Percentiles rank a stretch among this genome's conserved stretches.
These are phyloP conservation scores for Phortica magna DNA, from an alignment of 2,888 invertebrate species.

Conservation along the genomic window DNA sequence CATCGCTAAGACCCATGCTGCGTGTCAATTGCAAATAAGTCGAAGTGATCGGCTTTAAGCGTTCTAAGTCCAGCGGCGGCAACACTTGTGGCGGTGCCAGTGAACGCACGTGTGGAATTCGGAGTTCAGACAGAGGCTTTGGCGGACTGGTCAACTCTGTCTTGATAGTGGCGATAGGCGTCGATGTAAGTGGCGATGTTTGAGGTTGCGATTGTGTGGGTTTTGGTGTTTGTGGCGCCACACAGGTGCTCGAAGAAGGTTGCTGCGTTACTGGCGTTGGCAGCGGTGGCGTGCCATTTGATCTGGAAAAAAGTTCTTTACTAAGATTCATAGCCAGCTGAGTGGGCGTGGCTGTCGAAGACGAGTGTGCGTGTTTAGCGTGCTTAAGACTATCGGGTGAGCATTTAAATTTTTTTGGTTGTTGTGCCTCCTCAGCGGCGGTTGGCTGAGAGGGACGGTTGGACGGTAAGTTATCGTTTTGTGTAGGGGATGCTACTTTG, in stretches of 20 bases:
- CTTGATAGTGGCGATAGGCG: constrained; percentile 54
- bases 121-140: constrained; percentile 55
- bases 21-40: constrained; percentile 92
- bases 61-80: constrained; percentile 74
- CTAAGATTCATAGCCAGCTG: constrained; percentile 74
- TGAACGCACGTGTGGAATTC: constrained; percentile 59
- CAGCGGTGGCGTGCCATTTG: constrained; percentile 54
- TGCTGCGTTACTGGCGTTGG: constrained; percentile 22
- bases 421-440: constrained; percentile 49
- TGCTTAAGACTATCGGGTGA: constrained; percentile 19
- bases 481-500: constrained; percentile 45
- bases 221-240: constrained; percentile 5
- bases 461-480: not conserved
- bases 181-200: constrained; percentile 48
- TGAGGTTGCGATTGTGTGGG: not conserved
- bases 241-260: constrained; percentile 3
- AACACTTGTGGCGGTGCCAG: constrained; percentile 45
- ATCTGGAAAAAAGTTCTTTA: constrained; percentile 70
- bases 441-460: constrained; percentile 48
- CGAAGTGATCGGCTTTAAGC: constrained; percentile 91
- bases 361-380: constrained; percentile 50
- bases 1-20: constrained; percentile 83
- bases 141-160: constrained; percentile 63
- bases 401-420: not conserved
- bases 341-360: constrained; percentile 52